phyloP scores from a whole-genome alignment of 2,113 vertebrate species.

The Siniperca knerii region DNA sequence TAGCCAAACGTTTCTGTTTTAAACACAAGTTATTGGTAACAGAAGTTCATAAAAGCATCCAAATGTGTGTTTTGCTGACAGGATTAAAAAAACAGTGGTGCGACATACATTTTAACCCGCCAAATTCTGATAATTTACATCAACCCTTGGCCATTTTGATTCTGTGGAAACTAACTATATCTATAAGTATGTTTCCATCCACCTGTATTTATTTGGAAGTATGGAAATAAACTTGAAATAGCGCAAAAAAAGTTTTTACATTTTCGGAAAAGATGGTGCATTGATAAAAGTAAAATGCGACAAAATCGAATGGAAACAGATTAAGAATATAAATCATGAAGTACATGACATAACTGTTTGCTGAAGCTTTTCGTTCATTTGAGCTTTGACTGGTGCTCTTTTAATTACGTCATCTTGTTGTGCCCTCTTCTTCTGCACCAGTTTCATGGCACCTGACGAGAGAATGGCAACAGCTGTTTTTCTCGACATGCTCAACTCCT shows the following conservation, averaged over 20 bases:
- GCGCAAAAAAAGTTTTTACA: too few species aligned
- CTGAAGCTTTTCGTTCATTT: too few species aligned
- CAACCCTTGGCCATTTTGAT: not conserved
- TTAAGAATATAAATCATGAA: not conserved
- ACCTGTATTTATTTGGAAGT: not conserved
- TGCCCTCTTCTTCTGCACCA: too few species aligned
- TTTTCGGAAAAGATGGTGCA: not conserved
- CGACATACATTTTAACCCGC: not conserved
- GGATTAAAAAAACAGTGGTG: not conserved
- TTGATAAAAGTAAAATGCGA: not conserved
- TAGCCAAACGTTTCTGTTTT: not conserved
- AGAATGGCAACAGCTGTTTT: not conserved
- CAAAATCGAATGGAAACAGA: not conserved
- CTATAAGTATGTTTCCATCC: not conserved
- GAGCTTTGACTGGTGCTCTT: too few species aligned
- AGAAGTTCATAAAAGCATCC: not conserved
- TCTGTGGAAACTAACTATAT: not conserved
- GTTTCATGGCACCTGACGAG: too few species aligned
- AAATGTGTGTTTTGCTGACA: not conserved
- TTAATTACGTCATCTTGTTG: too few species aligned
- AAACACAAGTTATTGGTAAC: not conserved
- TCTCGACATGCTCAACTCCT: not conserved
- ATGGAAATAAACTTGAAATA: not conserved
- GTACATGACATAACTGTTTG: not conserved
- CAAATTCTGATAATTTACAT: not conserved